Evolutionary conservation across 2,797 vertebrate species (phyloP).

Genomic region (Pseudochromis fuscus): DNA sequence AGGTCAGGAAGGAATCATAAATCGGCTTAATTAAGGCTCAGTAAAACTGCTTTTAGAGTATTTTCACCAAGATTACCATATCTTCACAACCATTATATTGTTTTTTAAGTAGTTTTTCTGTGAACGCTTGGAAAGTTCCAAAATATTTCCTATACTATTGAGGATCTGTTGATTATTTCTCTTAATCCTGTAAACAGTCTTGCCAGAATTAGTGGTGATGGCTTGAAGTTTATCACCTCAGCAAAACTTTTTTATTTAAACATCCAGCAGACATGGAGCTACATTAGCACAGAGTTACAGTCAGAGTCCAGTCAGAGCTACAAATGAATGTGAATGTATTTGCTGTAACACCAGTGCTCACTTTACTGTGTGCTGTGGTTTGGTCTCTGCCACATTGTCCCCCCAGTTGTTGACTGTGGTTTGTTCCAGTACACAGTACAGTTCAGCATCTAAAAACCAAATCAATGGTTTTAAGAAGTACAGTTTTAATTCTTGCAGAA

Average conservation of each 20-base stretch:
- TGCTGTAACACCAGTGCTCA: background rate
- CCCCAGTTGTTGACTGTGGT: no score
- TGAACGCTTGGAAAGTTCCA: background rate
- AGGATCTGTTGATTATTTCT: constrained; percentile 2
- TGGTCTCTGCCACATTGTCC: background rate
- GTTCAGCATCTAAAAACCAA: background rate
- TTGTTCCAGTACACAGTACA: no score
- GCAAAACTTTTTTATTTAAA: background rate
- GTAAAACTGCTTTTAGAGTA: background rate
- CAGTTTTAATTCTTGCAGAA: no score
- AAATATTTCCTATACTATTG: background rate
- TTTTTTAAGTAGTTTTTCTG: background rate
- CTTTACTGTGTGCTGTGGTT: background rate
- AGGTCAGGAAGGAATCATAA: background rate
- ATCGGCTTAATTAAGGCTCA: background rate
- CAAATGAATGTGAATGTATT: background rate
- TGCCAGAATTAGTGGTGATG: background rate
- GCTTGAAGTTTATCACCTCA: no score
- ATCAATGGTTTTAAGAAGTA: no score
- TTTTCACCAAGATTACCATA: background rate
- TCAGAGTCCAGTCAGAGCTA: background rate
- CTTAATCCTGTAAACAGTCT: background rate
- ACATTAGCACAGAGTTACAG: background rate
- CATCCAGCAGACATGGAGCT: background rate
- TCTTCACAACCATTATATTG: background rate